Base-by-base conservation (phyloP, 2,113 vertebrate genomes). In the Gila orcuttii region DNA sequence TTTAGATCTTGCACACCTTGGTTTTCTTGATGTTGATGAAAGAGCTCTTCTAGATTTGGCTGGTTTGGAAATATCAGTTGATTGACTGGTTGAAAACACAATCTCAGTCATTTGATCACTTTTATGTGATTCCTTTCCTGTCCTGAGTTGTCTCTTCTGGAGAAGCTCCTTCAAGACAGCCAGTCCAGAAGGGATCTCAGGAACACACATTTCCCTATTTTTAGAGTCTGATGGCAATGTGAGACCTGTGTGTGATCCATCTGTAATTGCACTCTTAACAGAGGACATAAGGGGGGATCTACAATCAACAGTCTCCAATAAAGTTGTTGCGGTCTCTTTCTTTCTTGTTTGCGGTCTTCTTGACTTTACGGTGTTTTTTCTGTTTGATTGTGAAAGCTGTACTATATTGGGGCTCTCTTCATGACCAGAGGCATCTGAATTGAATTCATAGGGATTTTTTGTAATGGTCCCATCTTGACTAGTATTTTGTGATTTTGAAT, bases 81-180 rank as follows among this genome's bases (percentile, higher is more conserved):
- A 87, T 79, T 95, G 95, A 82, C 92, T 71, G 85, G 94, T 91
- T 88, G 84, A 90, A 0, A 87, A 86, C 36, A 92, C 87, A 17
- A 91, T 92, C 71, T 95, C 92, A 15, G 90, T 74, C 55, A 88
- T 87, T n/a, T 88, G 86, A 77, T 82, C 90, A 31, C 90, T 89
- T 86, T 89, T 28, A 11, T 96, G 95, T 91, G 95, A 89, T 6
- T 86, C 71, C 77, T 92, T 89, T 13, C 69, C 91, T 55, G 69
- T 94, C 91, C 96, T 96, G 76, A 95, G 95, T 74, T 97, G 96
- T 84, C 96, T 97, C 90, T 96, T 98, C 90, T 98, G 97, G 33
- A 98, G 96, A 89, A 99, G 93, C 92, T 97, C 96, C 90, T 97
- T 99, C 64, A 99, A 91, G 89, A 99, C 97, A 90, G 96, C 96